A percentile compares a stretch with the other conserved stretches of the same genome.
phyloP scores from a whole-genome alignment of 2,797 vertebrate species.

The Pantherophis alleghaniensis region DNA sequence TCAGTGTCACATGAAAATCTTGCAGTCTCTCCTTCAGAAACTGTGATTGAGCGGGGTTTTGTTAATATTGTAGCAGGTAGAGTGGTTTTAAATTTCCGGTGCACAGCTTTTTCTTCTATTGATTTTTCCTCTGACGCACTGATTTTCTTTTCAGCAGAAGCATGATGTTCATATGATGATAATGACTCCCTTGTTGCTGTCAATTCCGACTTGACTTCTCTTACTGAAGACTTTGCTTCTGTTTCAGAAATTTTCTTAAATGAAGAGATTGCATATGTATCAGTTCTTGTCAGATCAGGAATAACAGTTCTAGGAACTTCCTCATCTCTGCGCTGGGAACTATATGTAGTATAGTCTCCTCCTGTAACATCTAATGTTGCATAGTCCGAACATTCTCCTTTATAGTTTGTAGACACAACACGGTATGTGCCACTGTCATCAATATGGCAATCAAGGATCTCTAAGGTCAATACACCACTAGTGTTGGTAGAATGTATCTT shows the following conservation, averaged over 20 bases:
- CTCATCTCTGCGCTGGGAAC: slow-evolving; percentile 85
- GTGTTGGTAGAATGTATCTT: slow-evolving; percentile 89
- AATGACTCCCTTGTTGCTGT: slow-evolving; percentile 83
- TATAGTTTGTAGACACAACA: slow-evolving; percentile 88
- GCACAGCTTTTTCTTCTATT: slow-evolving; percentile 74
- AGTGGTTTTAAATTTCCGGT: slow-evolving; percentile 79
- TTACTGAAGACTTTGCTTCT: slow-evolving; percentile 82
- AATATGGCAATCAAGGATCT: slow-evolving; percentile 86
- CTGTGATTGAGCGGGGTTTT: slow-evolving; percentile 87
- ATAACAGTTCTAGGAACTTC: slow-evolving; percentile 83
- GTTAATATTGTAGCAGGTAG: slow-evolving; percentile 85
- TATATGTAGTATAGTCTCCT: slow-evolving; percentile 84
- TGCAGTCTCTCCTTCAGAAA: slow-evolving; percentile 84
- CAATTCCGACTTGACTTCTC: slow-evolving; percentile 85
- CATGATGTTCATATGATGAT: slow-evolving; percentile 77
- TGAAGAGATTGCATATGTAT: slow-evolving; percentile 86
- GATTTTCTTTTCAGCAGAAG: slow-evolving; percentile 79
- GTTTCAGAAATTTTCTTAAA: slow-evolving; percentile 86
- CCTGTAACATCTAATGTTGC: slow-evolving; percentile 91
- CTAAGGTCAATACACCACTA: slow-evolving; percentile 90
- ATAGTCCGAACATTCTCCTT: slow-evolving; percentile 94
- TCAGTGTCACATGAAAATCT: slow-evolving; percentile 90
- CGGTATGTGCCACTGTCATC: slow-evolving; percentile 95
- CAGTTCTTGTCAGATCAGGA: slow-evolving; percentile 86
- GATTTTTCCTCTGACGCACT: slow-evolving; percentile 74